These are phyloP conservation scores for Cephonodes hylas DNA, from an alignment of 2,888 invertebrate species.

Conservation along the genomic window DNA sequence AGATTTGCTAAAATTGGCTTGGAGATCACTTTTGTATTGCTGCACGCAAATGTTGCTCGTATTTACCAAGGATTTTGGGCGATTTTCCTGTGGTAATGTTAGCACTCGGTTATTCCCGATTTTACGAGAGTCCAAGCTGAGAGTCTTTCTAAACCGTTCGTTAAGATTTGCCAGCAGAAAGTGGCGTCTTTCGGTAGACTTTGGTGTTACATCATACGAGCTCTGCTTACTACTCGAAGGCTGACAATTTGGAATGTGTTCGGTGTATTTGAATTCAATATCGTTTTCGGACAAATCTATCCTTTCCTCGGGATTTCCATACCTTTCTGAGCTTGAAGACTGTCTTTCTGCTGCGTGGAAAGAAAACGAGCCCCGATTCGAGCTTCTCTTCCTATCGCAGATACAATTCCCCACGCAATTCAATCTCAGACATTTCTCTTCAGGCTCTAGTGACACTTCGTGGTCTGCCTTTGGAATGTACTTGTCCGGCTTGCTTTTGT, in stretches of 20 bases:
- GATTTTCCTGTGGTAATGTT: constrained; percentile 58
- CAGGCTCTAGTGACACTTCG: constrained; percentile 59
- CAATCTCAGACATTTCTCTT: constrained; percentile 59
- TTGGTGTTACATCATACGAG: constrained; percentile 71
- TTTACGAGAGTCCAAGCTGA: constrained; percentile 75
- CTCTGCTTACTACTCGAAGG: constrained; percentile 71
- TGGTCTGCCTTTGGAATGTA: constrained; percentile 67
- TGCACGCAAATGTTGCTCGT: constrained; percentile 69
- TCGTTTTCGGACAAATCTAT: constrained; percentile 70
- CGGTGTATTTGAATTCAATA: constrained; percentile 74
- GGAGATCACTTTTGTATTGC: constrained; percentile 54
- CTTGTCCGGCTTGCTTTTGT: constrained; percentile 67
- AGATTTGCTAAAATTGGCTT: constrained; percentile 64
- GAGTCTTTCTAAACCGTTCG: constrained; percentile 73
- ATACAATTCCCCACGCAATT: constrained; percentile 69
- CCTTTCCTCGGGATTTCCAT: constrained; percentile 40
- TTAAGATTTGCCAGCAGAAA: constrained; percentile 71
- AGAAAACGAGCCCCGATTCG: constrained; percentile 70
- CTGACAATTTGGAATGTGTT: constrained; percentile 69
- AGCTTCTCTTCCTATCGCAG: constrained; percentile 64
- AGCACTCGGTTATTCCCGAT: constrained; percentile 64
- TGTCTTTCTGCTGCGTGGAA: constrained; percentile 69
- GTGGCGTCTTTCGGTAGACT: constrained; percentile 69
- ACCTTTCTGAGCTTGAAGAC: constrained; percentile 56
- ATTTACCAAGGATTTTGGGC: constrained; percentile 73